Conservation (phyloP, 2,113 vertebrate genomes). For the Labrus mixtus region DNA sequence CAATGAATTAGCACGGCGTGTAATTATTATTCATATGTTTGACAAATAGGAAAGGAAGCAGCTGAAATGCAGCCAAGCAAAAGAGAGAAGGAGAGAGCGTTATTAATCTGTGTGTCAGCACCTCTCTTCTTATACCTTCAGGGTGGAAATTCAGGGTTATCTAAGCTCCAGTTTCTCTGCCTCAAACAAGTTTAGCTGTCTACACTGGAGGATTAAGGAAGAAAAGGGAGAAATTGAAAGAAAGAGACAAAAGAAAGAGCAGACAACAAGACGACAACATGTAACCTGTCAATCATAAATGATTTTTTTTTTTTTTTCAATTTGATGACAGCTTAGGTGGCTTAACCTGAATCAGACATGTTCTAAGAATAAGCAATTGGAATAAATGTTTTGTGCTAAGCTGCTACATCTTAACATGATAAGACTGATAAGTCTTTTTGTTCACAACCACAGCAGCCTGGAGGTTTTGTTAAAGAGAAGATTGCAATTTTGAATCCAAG, state of each 20-base stretch:
- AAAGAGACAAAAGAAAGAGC: not conserved
- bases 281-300: conserved; percentile 13
- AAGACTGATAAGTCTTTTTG: not conserved
- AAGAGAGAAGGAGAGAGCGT: conserved; percentile 35
- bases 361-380: not conserved
- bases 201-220: conserved; percentile 31
- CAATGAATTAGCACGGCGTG: conserved; percentile 70
- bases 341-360: not conserved
- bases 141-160: conserved; percentile 55
- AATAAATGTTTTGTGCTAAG: not conserved
- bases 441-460: not conserved
- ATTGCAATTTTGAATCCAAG: not conserved
- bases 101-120: conserved; percentile 70
- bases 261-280: conserved; percentile 14
- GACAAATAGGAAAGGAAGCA: conserved; percentile 62
- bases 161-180: conserved; percentile 49
- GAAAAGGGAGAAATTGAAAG: not conserved
- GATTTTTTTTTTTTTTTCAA: not conserved
- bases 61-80: conserved; percentile 59
- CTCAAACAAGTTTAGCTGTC: conserved; percentile 53
- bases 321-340: not conserved
- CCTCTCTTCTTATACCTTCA: conserved; percentile 43
- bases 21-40: conserved; percentile 80
- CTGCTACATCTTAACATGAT: conserved; percentile 13
- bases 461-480: conserved; percentile 10